These are phyloP conservation scores for Epizoanthus rinbou DNA, from an alignment of 92 coral and sea anemone genomes.

Conservation along the genomic window DNA sequence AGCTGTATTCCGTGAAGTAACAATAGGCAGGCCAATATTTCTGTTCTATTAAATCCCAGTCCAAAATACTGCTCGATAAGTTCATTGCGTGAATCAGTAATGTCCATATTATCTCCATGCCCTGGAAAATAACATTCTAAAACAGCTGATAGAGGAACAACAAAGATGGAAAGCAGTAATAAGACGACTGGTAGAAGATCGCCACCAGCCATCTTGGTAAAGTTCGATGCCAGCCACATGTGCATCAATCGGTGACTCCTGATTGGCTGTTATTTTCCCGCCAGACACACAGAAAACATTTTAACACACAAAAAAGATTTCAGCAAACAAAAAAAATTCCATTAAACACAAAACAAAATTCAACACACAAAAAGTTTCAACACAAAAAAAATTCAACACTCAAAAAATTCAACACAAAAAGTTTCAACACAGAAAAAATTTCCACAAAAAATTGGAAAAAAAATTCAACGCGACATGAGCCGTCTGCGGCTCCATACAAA, in stretches of 20 bases:
- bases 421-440: no score
- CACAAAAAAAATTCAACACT: no score
- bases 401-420: not conserved
- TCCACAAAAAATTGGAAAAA: no score
- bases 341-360: no score
- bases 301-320: not conserved
- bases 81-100: constrained; percentile 30
- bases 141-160: constrained; percentile 36
- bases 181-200: constrained; percentile 17
- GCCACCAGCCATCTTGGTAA: constrained; percentile 28
- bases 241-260: constrained; percentile 16
- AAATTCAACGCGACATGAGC: no score
- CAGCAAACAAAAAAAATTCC: not conserved
- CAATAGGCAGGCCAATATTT: constrained; percentile 37
- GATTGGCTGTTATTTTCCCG: constrained; percentile 10
- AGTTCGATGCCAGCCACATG: constrained; percentile 8
- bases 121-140: constrained; percentile 24
- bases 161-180: constrained; percentile 18
- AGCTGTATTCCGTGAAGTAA: constrained; percentile 27
- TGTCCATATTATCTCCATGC: constrained; percentile 10
- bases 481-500: no score
- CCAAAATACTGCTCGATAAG: constrained; percentile 39
- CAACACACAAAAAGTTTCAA: not conserved
- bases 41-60: constrained; percentile 34
- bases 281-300: not conserved